phyloP scores from a whole-genome alignment of 2,888 invertebrate species.

The Pseudococcus longispinus region DNA sequence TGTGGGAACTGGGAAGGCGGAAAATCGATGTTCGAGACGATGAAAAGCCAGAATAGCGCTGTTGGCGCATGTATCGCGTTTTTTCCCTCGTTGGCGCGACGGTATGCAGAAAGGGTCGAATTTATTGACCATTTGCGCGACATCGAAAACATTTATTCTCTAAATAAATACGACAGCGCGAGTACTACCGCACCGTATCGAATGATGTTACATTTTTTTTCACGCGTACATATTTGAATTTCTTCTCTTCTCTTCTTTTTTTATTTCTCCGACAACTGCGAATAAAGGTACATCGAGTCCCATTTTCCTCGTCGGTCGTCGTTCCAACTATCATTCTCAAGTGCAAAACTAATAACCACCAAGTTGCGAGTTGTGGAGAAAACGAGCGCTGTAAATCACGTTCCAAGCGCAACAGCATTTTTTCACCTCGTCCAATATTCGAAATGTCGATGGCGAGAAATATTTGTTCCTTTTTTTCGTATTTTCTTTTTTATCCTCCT shows the following conservation, averaged over 20 bases:
- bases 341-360: neutral
- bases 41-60: constrained; percentile 32
- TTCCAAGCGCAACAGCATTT: constrained; percentile 20
- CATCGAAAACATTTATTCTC: constrained; percentile 39
- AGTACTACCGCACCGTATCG: neutral
- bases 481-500: neutral
- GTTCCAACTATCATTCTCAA: neutral
- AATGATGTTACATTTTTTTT: constrained; percentile 33
- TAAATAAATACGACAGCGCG: constrained; percentile 24
- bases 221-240: constrained; percentile 8
- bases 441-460: neutral
- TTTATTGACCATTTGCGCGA: constrained; percentile 53
- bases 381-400: constrained; percentile 32
- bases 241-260: neutral
- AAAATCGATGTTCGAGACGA: constrained; percentile 50
- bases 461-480: neutral
- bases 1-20: constrained; percentile 42
- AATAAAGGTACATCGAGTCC: neutral
- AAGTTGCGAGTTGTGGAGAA: neutral
- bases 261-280: neutral
- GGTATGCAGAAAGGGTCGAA: constrained; percentile 49
- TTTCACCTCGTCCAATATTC: neutral
- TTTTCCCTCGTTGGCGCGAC: constrained; percentile 33
- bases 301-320: neutral
- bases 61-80: constrained; percentile 50